Evolutionary conservation across 1,140 invertebrate species (phyloP).

Genomic region (Zophobas morio): DNA sequence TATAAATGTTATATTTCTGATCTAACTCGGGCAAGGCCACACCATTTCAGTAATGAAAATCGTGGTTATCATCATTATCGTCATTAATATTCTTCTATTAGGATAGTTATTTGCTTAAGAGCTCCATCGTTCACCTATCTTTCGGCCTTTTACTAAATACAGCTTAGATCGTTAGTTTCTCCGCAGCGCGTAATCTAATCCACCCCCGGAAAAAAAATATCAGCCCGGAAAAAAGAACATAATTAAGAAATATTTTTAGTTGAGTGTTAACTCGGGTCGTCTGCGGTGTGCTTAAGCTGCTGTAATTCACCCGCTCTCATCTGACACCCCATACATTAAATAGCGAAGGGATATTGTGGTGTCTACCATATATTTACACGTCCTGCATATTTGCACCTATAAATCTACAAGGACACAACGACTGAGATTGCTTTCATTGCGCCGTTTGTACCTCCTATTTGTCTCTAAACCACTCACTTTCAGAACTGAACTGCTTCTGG

Average conservation of each 20-base stretch:
- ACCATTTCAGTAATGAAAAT: too few species aligned
- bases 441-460: background rate
- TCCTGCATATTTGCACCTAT: background rate
- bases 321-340: conserved; percentile 20
- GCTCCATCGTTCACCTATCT: too few species aligned
- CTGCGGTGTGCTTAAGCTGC: conserved; percentile 8
- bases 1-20: too few species aligned
- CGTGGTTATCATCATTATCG: too few species aligned
- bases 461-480: background rate
- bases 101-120: too few species aligned
- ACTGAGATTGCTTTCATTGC: background rate
- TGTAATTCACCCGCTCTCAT: conserved; percentile 10
- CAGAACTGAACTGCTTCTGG: background rate
- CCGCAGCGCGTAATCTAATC: too few species aligned
- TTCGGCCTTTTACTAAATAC: too few species aligned
- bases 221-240: background rate
- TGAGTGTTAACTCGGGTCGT: conserved; percentile 7
- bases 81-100: too few species aligned
- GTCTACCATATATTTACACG: conserved; percentile 16
- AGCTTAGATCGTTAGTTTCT: too few species aligned
- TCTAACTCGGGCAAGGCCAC: too few species aligned
- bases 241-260: conserved; percentile 18
- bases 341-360: background rate
- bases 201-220: too few species aligned
- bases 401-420: background rate